phyloP scores from a whole-genome alignment of 2,113 vertebrate genomes.

The Atherinomorus stipes region DNA sequence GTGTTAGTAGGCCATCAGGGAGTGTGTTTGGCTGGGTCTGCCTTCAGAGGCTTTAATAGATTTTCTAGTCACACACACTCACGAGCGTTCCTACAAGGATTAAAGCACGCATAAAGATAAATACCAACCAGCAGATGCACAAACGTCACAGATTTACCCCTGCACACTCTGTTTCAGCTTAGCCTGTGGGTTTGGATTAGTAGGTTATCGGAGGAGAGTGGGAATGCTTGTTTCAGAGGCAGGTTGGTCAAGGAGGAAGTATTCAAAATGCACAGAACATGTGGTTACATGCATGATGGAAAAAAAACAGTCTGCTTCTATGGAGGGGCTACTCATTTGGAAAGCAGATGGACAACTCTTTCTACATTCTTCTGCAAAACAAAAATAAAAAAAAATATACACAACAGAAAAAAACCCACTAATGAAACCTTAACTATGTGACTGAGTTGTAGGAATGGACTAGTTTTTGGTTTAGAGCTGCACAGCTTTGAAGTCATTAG shows the following conservation, averaged over 20 bases:
- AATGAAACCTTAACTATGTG: no score
- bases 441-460: no score
- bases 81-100: constrained; percentile 25
- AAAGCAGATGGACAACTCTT: constrained; percentile 1
- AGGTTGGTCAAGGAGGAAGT: neutral
- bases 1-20: constrained; percentile 60
- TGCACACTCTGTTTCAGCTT: constrained; percentile 19
- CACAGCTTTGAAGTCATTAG: no score
- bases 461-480: no score
- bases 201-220: constrained; percentile 7
- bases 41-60: constrained; percentile 51
- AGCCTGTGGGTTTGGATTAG: constrained; percentile 44
- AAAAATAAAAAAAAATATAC: neutral
- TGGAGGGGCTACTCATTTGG: neutral
- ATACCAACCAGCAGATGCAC: constrained; percentile 29
- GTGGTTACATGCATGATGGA: constrained; percentile 21
- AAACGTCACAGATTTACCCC: constrained; percentile 24
- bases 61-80: constrained; percentile 15
- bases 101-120: constrained; percentile 27
- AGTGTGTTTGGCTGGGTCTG: constrained; percentile 21
- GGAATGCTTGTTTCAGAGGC: constrained; percentile 18
- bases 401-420: neutral
- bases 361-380: neutral
- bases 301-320: neutral
- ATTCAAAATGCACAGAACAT: neutral